A percentile compares a stretch with the other conserved stretches of the same genome.
phyloP scores from a whole-genome alignment of 2,113 vertebrate species.

The Kryptolebias marmoratus region DNA sequence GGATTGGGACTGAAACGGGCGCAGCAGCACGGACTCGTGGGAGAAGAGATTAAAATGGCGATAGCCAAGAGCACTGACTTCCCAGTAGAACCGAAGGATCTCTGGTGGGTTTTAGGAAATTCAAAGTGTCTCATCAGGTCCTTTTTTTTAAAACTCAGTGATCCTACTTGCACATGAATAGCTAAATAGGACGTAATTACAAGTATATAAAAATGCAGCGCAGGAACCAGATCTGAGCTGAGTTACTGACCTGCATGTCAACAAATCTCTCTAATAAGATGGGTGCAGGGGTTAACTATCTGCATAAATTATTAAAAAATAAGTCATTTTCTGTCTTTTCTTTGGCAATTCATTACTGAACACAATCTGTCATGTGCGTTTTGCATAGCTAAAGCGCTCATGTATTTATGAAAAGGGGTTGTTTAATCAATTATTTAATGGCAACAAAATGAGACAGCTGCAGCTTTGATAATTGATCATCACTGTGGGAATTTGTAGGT shows the following conservation, averaged over 20 bases:
- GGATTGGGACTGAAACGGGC: slow-evolving; percentile 7
- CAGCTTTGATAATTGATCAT: neutral
- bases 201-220: too few relatives aligned
- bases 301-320: too few relatives aligned
- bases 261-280: too few relatives aligned
- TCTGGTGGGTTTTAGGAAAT: neutral
- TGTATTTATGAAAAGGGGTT: neutral
- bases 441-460: neutral
- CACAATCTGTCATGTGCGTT: neutral
- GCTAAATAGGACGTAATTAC: neutral
- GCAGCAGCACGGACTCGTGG: neutral
- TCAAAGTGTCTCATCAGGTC: neutral
- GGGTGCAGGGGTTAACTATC: too few relatives aligned
- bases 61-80: slow-evolving; percentile 6
- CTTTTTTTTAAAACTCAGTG: slow-evolving; percentile 2
- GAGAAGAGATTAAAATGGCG: neutral
- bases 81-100: slow-evolving; percentile 15
- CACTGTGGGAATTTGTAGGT: neutral
- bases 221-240: too few relatives aligned
- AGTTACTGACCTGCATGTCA: too few relatives aligned
- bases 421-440: neutral
- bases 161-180: slow-evolving; percentile 8
- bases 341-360: too few relatives aligned
- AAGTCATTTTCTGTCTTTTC: too few relatives aligned
- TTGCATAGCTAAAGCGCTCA: neutral